phyloP scores from a whole-genome alignment of 2,113 vertebrate genomes.

The human region GRCh38 chr9:26864501-26865000 shows the following conservation, averaged over 20 bases:
- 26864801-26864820: background rate
- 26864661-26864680: background rate
- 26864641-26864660: background rate
- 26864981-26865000: background rate
- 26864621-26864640: background rate
- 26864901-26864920: background rate
- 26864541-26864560: background rate
- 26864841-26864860: background rate
- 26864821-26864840: background rate
- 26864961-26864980: background rate
- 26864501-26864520: background rate
- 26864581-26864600: background rate
- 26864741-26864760: background rate
- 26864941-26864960: background rate
- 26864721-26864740: background rate
- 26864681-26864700: background rate
- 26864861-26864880: background rate
- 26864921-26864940: background rate
- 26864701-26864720: conserved; percentile 1
- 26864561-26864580: background rate
- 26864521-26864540: background rate
- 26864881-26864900: background rate
- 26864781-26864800: background rate
- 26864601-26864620: background rate
- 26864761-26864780: background rate